Conservation (phyloP, 2,113 vertebrate species). For the Gavia stellata region DNA sequence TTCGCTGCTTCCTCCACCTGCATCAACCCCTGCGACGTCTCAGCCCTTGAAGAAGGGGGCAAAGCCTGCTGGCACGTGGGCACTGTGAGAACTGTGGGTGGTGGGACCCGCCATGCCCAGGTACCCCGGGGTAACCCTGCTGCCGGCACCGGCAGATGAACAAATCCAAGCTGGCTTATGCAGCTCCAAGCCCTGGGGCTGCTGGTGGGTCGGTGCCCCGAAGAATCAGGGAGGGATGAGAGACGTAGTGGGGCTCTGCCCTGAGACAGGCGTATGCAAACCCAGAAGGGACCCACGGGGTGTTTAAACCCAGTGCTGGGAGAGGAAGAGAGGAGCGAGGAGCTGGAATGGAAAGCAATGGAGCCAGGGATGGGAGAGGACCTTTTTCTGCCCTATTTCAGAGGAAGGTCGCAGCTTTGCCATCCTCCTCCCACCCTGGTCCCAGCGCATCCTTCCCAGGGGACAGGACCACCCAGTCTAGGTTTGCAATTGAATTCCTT, state of each 20-base stretch:
- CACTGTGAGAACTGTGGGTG: neutral
- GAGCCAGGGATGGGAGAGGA: neutral
- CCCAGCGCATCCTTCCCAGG: neutral
- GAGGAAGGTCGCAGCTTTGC: neutral
- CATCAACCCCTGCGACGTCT: neutral
- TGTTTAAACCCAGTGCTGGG: neutral
- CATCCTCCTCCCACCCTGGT: too few species aligned
- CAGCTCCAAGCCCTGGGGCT: neutral
- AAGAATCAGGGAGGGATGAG: neutral
- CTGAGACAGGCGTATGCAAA: neutral
- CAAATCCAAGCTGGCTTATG: neutral
- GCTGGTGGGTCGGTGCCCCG: rapidly evolving
- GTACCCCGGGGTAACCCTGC: neutral
- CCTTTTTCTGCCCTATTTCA: neutral
- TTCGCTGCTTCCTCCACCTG: neutral
- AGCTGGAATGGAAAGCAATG: neutral
- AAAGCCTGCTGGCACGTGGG: neutral
- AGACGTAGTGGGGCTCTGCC: neutral
- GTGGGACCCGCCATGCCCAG: rapidly evolving
- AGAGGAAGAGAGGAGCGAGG: neutral
- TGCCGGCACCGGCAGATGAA: neutral
- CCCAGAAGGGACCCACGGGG: neutral
- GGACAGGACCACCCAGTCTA: neutral
- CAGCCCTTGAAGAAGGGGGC: neutral
- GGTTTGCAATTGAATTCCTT: neutral